A percentile compares a stretch with the other conserved stretches of the same genome.
phyloP scores from a whole-genome alignment of 92 coral and sea anemone species.

The Siderastrea radians region DNA sequence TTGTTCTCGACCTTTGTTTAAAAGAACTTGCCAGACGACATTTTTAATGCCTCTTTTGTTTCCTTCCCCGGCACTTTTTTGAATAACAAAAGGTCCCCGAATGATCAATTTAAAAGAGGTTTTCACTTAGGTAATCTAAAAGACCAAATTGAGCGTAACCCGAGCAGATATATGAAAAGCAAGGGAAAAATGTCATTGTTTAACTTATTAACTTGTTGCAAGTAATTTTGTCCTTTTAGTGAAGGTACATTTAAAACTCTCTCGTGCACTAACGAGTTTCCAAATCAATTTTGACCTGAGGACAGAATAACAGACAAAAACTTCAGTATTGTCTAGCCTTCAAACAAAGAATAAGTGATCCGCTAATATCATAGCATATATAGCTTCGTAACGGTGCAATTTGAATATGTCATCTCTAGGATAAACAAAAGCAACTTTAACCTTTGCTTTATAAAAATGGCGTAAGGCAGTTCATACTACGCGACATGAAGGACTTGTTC shows the following conservation, averaged over 20 bases:
- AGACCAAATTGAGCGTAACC: background rate
- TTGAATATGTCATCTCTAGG: background rate
- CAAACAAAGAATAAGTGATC: background rate
- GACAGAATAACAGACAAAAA: background rate
- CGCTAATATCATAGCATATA: background rate
- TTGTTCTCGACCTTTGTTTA: no score
- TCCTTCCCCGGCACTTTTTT: background rate
- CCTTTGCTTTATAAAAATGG: background rate
- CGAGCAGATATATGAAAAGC: background rate
- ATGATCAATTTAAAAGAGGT: background rate
- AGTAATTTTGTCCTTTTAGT: no score
- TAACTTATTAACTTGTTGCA: no score
- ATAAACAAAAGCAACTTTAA: background rate
- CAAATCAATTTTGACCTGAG: no score
- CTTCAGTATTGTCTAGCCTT: background rate
- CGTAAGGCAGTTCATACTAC: background rate
- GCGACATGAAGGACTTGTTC: background rate
- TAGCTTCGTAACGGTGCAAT: background rate
- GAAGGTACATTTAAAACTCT: no score
- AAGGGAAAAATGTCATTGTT: background rate
- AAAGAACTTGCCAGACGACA: background rate
- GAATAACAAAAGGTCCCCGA: background rate
- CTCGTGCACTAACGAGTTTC: background rate
- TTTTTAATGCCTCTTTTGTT: background rate
- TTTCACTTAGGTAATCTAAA: background rate